Evolutionary conservation across 2,113 vertebrate genomes (phyloP).

Genomic region (Tamias sibiricus): DNA sequence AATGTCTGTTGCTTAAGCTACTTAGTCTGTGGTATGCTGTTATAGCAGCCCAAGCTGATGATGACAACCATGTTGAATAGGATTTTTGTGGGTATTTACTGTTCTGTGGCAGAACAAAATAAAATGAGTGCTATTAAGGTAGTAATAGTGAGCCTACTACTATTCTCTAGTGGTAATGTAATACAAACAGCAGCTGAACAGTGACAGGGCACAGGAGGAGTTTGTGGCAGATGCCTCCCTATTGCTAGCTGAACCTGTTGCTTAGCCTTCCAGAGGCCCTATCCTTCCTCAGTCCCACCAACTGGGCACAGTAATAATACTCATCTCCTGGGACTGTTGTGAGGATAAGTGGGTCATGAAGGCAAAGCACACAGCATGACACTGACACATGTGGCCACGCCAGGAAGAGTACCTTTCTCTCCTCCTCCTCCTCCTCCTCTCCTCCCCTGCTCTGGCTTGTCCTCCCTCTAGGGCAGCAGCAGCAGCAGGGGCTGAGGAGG

Average conservation of each 20-base stretch:
- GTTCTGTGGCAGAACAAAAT: neutral
- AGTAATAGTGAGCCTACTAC: neutral
- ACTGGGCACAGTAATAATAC: too few species aligned
- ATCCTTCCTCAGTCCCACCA: neutral
- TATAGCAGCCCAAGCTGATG: neutral
- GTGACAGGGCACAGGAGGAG: neutral
- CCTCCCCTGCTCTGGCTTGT: neutral
- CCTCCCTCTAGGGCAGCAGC: neutral
- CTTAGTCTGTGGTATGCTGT: neutral
- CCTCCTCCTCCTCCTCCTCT: neutral
- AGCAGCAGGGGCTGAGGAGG: neutral
- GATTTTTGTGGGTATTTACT: neutral
- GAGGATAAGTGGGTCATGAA: neutral
- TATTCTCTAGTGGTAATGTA: neutral
- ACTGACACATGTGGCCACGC: neutral
- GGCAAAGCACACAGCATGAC: neutral
- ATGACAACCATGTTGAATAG: neutral
- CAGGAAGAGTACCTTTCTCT: neutral
- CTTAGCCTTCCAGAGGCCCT: neutral
- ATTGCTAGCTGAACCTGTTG: neutral
- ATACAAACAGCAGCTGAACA: neutral
- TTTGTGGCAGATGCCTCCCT: neutral
- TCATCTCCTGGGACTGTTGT: neutral
- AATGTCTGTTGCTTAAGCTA: neutral
- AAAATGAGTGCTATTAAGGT: neutral